These are phyloP conservation scores for Xiphophorus birchmanni DNA, from an alignment of 2,797 vertebrate species.

Conservation along the genomic window DNA sequence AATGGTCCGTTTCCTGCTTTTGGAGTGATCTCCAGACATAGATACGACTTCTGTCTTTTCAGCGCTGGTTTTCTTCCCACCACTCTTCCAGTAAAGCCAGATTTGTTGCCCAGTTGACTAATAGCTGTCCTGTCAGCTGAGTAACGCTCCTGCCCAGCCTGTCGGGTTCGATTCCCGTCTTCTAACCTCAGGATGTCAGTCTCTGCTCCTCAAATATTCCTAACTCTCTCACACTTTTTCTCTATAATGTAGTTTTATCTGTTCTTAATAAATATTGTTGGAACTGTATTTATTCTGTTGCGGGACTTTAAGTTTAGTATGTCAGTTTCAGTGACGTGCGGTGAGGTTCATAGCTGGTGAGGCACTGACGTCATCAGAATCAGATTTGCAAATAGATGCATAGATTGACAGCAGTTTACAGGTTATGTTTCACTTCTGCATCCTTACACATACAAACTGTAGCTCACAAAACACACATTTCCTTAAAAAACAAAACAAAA, in stretches of 20 bases:
- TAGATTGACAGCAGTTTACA: too few relatives aligned
- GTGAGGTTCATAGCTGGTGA: too few relatives aligned
- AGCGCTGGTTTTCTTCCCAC: neutral
- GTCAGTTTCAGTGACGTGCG: too few relatives aligned
- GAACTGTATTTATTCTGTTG: neutral
- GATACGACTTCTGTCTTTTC: neutral
- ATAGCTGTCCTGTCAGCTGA: neutral
- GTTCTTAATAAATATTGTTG: neutral
- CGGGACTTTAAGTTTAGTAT: neutral
- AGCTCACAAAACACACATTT: too few relatives aligned
- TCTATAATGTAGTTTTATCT: neutral
- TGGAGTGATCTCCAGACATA: neutral
- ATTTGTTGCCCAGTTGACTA: neutral
- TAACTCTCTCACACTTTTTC: neutral
- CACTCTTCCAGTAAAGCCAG: neutral
- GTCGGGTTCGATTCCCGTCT: neutral
- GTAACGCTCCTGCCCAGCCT: neutral
- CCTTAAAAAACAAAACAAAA: too few relatives aligned
- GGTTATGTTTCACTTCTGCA: too few relatives aligned
- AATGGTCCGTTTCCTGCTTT: neutral
- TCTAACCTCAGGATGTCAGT: neutral
- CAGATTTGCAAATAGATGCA: too few relatives aligned
- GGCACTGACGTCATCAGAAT: too few relatives aligned
- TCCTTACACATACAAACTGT: too few relatives aligned
- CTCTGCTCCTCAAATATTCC: neutral